Percentiles rank a stretch among this genome's conserved stretches.
These are phyloP conservation scores for Mythimna vitellina DNA, from an alignment of 2,888 invertebrate species.

Conservation along the genomic window DNA sequence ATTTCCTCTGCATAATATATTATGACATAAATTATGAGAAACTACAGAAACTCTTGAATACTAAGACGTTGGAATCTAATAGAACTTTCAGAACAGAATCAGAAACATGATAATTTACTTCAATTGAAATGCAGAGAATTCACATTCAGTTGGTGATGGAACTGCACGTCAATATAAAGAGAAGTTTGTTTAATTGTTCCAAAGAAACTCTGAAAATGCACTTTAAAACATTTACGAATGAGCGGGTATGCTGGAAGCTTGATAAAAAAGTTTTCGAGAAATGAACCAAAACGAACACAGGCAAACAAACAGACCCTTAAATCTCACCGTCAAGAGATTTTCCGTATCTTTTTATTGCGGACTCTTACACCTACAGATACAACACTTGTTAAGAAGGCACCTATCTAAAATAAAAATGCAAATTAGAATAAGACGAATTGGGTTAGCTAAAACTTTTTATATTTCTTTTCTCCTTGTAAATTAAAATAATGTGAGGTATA, in stretches of 20 bases:
- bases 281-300: slow-evolving; percentile 14
- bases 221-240: background rate
- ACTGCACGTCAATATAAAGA: background rate
- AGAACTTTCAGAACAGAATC: slow-evolving; percentile 11
- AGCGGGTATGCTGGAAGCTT: background rate
- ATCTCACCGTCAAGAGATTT: slow-evolving; percentile 60
- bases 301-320: slow-evolving; percentile 7
- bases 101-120: slow-evolving; percentile 28
- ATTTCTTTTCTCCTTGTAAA: slow-evolving; percentile 56
- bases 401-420: slow-evolving; percentile 61
- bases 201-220: background rate
- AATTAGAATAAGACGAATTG: slow-evolving; percentile 62
- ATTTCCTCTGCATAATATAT: slow-evolving; percentile 12
- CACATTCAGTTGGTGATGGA: background rate
- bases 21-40: slow-evolving; percentile 15
- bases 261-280: background rate
- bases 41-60: slow-evolving; percentile 7
- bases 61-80: slow-evolving; percentile 17
- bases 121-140: slow-evolving; percentile 22
- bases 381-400: slow-evolving; percentile 56
- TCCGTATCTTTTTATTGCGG: slow-evolving; percentile 49
- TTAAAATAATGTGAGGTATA: slow-evolving; percentile 53
- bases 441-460: slow-evolving; percentile 55
- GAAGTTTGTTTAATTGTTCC: background rate
- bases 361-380: slow-evolving; percentile 53